phyloP scores from a whole-genome alignment of 2,113 vertebrate species.

The Blennius ocellaris region DNA sequence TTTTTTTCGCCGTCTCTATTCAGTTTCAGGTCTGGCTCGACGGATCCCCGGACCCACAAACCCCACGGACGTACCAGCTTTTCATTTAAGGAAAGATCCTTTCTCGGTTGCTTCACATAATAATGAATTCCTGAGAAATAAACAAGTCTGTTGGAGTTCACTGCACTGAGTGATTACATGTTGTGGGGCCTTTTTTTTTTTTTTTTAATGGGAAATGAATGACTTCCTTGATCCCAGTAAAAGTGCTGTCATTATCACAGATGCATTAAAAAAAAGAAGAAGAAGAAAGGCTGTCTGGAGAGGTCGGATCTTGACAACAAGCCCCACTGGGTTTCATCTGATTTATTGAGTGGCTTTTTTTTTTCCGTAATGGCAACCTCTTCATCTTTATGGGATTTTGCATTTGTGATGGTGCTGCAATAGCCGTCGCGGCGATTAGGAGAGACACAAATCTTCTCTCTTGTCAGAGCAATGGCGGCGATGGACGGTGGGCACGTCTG shows the following conservation, averaged over 20 bases:
- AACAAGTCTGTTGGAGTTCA: constrained; percentile 35
- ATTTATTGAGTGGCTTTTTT: constrained; percentile 50
- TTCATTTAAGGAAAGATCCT: background rate
- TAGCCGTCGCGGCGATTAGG: constrained; percentile 45
- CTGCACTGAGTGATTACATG: constrained; percentile 36
- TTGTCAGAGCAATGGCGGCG: background rate
- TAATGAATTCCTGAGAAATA: constrained; percentile 53
- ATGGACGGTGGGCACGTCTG: too few species aligned
- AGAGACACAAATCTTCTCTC: constrained; percentile 31
- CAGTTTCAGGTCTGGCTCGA: too few species aligned
- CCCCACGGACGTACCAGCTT: too few species aligned
- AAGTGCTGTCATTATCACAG: constrained; percentile 35
- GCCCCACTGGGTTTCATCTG: constrained; percentile 32
- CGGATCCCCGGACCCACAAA: too few species aligned
- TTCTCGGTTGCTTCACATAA: constrained; percentile 23
- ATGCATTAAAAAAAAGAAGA: background rate
- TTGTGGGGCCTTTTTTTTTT: too few species aligned
- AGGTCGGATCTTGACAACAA: constrained; percentile 18
- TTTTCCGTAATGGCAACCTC: constrained; percentile 34
- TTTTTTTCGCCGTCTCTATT: too few species aligned
- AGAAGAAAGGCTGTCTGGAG: constrained; percentile 26
- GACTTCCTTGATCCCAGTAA: constrained; percentile 19
- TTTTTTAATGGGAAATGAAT: background rate
- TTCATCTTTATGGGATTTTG: constrained; percentile 46
- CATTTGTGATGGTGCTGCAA: constrained; percentile 44